A percentile compares a stretch with the other conserved stretches of the same genome.
phyloP scores from a whole-genome alignment of 2,888 invertebrate genomes.

The Liodrosophila aerea region DNA sequence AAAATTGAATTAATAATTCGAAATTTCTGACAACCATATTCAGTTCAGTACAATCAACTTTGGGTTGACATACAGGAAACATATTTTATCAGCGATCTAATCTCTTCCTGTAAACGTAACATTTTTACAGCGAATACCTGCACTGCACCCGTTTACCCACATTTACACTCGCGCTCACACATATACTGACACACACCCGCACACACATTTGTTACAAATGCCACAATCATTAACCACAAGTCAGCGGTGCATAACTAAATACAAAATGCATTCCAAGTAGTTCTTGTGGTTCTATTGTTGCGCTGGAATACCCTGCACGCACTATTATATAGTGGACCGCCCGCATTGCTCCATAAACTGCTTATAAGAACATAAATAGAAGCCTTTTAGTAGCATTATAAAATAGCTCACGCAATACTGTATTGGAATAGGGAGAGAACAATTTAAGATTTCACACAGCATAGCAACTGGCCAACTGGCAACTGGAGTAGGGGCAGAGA shows the following conservation, averaged over 20 bases:
- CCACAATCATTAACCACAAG: background rate
- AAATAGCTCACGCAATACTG: conserved; percentile 7
- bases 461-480: background rate
- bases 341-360: conserved; percentile 68
- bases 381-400: background rate
- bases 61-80: background rate
- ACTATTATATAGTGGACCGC: conserved; percentile 60
- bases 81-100: conserved; percentile 1
- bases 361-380: background rate
- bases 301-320: conserved; percentile 50
- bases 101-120: background rate
- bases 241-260: conserved; percentile 52
- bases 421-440: conserved; percentile 1
- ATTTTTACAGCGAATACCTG: background rate
- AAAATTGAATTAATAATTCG: too few relatives aligned
- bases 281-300: conserved; percentile 18
- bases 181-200: background rate
- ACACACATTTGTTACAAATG: too few relatives aligned
- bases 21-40: too few relatives aligned
- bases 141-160: conserved; percentile 1
- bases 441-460: conserved; percentile 8
- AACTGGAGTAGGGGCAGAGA: background rate
- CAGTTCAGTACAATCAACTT: too few relatives aligned
- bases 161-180: background rate
- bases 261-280: conserved; percentile 22